These are phyloP conservation scores for Idaea dimidiata DNA, from an alignment of 2,888 invertebrate genomes.

Conservation along the genomic window DNA sequence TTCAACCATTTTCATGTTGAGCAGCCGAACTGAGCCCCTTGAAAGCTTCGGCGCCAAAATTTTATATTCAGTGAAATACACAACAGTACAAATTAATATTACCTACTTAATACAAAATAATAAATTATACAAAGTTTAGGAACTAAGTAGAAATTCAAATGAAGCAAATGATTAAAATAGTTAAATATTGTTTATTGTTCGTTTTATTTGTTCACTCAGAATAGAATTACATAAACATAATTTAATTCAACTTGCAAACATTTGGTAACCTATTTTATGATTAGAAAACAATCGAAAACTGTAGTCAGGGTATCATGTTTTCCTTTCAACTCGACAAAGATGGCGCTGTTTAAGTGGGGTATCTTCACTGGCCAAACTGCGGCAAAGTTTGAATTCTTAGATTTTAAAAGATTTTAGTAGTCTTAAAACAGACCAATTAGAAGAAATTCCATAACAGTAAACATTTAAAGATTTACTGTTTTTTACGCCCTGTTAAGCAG, in stretches of 20 bases:
- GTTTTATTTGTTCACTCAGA: neutral
- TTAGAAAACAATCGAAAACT: neutral
- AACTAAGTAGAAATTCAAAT: neutral
- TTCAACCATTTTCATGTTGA: too few relatives aligned
- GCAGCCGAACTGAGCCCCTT: too few relatives aligned
- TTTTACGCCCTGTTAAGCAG: neutral
- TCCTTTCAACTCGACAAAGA: neutral
- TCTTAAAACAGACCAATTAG: too few relatives aligned
- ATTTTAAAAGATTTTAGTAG: too few relatives aligned
- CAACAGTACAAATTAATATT: neutral
- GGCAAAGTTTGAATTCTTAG: neutral
- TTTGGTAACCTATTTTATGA: neutral
- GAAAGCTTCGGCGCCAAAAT: too few relatives aligned
- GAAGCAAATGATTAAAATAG: neutral
- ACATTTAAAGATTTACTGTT: neutral
- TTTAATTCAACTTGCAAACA: neutral
- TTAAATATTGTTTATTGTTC: neutral
- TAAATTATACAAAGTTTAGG: constrained; percentile 1
- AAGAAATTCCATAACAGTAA: too few relatives aligned
- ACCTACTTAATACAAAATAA: neutral
- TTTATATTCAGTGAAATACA: neutral
- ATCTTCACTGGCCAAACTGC: neutral
- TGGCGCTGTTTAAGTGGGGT: neutral
- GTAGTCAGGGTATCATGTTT: too few relatives aligned
- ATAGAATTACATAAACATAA: neutral